A percentile compares a stretch with the other conserved stretches of the same genome.
phyloP scores from a whole-genome alignment of 2,113 vertebrate genomes.

The Carassius carassius region DNA sequence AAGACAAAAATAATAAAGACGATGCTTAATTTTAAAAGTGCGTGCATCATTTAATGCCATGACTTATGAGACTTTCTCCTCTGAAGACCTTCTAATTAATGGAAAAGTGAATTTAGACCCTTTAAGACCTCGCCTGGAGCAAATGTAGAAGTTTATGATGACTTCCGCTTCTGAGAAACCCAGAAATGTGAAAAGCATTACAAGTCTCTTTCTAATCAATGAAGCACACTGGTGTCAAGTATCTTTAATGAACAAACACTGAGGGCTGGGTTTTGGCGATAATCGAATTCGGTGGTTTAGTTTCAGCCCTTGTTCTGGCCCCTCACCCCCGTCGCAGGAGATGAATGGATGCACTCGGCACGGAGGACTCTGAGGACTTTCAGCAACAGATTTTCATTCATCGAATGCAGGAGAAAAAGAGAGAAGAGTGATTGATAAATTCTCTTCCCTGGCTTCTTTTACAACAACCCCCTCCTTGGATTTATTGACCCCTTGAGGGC shows the following conservation, averaged over 20 bases:
- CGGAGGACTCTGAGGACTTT: constrained; percentile 47
- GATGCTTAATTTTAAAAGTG: no score
- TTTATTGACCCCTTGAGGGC: constrained; percentile 56
- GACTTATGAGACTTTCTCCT: no score
- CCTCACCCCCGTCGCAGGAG: constrained; percentile 56
- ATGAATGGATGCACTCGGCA: constrained; percentile 58
- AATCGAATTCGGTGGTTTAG: not conserved
- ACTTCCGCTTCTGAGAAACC: no score
- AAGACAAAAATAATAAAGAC: no score
- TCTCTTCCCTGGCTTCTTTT: constrained; percentile 51
- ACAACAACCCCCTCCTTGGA: constrained; percentile 43
- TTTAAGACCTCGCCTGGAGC: no score
- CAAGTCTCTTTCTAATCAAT: not conserved
- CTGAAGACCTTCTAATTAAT: no score
- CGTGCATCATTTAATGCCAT: no score
- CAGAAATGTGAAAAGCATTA: not conserved
- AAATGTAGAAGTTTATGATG: no score
- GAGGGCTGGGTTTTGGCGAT: not conserved
- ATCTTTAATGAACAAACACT: constrained; percentile 5
- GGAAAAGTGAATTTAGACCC: no score
- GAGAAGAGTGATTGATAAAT: constrained; percentile 60
- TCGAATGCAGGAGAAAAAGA: constrained; percentile 42
- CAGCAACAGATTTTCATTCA: constrained; percentile 53
- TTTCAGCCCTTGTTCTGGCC: constrained; percentile 29
- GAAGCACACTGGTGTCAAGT: constrained; percentile 8